A percentile compares a stretch with the other conserved stretches of the same genome.
Evolutionary conservation across 2,113 vertebrate species (phyloP).

Genomic region (Lasiurus borealis): DNA sequence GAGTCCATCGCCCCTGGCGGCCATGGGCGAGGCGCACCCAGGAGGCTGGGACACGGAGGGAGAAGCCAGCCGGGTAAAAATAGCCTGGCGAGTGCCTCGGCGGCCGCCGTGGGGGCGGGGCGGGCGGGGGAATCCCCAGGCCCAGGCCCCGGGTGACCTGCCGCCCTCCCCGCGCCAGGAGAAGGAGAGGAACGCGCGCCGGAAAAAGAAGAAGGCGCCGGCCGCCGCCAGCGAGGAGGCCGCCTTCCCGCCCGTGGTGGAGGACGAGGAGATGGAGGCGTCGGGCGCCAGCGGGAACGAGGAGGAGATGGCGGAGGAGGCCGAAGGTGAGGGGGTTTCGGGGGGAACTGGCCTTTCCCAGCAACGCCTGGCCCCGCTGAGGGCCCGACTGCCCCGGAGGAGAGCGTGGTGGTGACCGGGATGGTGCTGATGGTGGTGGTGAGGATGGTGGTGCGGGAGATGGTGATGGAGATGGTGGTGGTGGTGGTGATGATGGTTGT

Average conservation of each 20-base stretch:
- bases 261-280: constrained; percentile 97
- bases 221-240: constrained; percentile 91
- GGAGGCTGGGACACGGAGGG: background rate
- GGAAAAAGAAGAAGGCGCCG: constrained; percentile 91
- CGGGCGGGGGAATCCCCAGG: too few species aligned
- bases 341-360: background rate
- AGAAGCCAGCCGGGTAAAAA: constrained; percentile 6
- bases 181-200: constrained; percentile 95
- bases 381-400: background rate
- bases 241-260: constrained; percentile 89
- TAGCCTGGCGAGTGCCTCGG: background rate
- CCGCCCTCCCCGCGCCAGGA: constrained; percentile 87
- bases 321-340: constrained; percentile 89
- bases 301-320: constrained; percentile 95
- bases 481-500: too few species aligned
- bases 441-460: background rate
- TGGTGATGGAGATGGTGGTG: rapidly evolving
- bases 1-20: background rate
- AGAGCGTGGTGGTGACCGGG: rapidly evolving
- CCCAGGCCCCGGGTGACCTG: background rate
- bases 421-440: rapidly evolving
- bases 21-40: background rate
- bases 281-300: constrained; percentile 96
- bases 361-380: background rate
- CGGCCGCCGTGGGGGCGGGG: rapidly evolving